Evolutionary conservation across 2,113 vertebrate genomes (phyloP), one percentile per base, ranked within the genome.

Genomic region (Dolichallabes microphthalmus): DNA sequence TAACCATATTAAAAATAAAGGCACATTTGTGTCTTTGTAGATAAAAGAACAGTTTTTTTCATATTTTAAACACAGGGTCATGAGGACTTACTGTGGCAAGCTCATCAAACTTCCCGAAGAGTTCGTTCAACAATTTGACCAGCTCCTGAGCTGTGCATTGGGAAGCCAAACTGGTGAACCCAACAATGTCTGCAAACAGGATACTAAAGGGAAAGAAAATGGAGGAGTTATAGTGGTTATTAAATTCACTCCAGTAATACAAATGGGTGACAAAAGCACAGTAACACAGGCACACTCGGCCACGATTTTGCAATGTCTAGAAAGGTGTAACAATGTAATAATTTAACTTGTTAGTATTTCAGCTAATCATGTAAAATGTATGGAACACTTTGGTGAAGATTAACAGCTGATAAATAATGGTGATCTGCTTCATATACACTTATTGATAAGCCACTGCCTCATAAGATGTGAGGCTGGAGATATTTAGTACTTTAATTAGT

Each of bases 51-150:
- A 55, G 60, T 32, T 7, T n/a, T 22, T 50, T 15, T 39, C 39
- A 39, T 39, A 39, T 83, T 78, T 66, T 32, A 74, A 14, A 86
- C 3, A 45, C 39, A 69, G 22, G 75, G 6, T 74, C 57, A 83
- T 55, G 53, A 85, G 57, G 39, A 93, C 95, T 97, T 95, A 99
- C 98, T 82, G 98, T 99, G 27, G 98, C 98, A 85, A 99, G 93
- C 90, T 99, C 98, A 80, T 99, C 98, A 89, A 99, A 99, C 94
- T 99, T 99, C 83, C 98, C 97, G 25, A 99, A 99, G 80, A 99
- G 97, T 90, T 99, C 98, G 6, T 99, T 99, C 87, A 99, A 95
- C 85, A 99, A 93, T 89, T 99, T 99, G 91, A 99, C 97, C 90
- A 99, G 93, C 90, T 99, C 98, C 93, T 99, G 98, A 45, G 98